phyloP scores from a whole-genome alignment of 2,888 invertebrate genomes.

The Epistrophe eligans region DNA sequence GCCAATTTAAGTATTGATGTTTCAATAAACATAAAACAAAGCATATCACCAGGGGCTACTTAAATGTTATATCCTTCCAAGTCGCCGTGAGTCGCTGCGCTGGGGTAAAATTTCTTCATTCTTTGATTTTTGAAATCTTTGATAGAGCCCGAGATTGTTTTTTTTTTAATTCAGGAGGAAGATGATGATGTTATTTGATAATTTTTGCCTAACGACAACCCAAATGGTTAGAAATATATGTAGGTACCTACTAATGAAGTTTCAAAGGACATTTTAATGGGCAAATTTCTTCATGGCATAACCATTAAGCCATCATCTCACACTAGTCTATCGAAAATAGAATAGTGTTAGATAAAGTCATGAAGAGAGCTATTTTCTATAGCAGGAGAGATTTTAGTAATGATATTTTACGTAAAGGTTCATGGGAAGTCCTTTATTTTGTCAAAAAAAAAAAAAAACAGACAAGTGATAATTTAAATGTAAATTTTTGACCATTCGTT shows the following conservation, averaged over 20 bases:
- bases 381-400: neutral
- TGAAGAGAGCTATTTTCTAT: neutral
- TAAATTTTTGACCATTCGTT: neutral
- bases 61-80: conserved; percentile 4
- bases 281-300: conserved; percentile 1
- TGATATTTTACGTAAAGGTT: neutral
- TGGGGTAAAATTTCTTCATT: conserved; percentile 5
- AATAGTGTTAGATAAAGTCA: neutral
- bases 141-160: no score
- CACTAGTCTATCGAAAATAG: neutral
- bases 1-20: conserved; percentile 71
- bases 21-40: conserved; percentile 57
- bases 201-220: neutral
- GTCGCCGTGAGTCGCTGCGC: no score
- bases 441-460: neutral
- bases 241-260: conserved; percentile 8
- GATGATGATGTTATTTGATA: conserved; percentile 6
- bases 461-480: neutral
- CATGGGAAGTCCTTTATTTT: neutral
- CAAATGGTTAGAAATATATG: conserved; percentile 21
- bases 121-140: no score
- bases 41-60: conserved; percentile 42
- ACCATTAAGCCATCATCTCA: neutral
- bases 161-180: neutral
- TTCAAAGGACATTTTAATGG: conserved; percentile 24